Evolutionary conservation across 2,113 vertebrate genomes (phyloP).

Genomic region (Vulpes vulpes): DNA sequence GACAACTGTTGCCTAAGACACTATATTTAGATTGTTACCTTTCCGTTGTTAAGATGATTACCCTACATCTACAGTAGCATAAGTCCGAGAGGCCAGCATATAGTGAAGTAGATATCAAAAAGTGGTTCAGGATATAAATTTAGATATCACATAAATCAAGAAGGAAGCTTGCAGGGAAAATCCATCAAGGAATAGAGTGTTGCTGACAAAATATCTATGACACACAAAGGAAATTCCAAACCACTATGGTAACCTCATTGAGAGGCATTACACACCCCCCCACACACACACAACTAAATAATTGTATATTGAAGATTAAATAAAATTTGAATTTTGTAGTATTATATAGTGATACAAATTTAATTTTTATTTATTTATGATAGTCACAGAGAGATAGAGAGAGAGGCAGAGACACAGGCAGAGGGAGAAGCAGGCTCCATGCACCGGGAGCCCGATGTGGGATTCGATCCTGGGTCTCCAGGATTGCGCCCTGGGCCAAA

Average conservation of each 20-base stretch:
- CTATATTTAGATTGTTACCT: not conserved
- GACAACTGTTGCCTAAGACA: not conserved
- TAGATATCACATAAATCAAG: not conserved
- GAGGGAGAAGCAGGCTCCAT: too few species aligned
- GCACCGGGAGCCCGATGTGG: too few species aligned
- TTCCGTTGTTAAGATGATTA: not conserved
- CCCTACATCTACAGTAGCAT: not conserved
- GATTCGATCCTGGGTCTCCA: too few species aligned
- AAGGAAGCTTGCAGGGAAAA: not conserved
- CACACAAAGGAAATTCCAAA: not conserved
- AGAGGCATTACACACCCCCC: not conserved
- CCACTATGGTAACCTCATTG: not conserved
- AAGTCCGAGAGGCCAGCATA: not conserved
- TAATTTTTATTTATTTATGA: not conserved
- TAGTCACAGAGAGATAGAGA: too few species aligned
- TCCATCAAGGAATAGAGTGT: not conserved
- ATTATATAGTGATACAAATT: not conserved
- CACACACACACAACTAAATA: not conserved
- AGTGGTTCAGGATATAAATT: not conserved
- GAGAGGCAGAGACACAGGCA: too few species aligned
- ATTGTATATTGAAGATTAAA: not conserved
- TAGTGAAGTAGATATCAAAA: not conserved
- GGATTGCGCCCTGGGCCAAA: too few species aligned
- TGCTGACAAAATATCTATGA: not conserved
- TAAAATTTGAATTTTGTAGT: not conserved